These are phyloP conservation scores for Chelmon rostratus DNA, from an alignment of 2,797 vertebrate genomes.

Conservation along the genomic window DNA sequence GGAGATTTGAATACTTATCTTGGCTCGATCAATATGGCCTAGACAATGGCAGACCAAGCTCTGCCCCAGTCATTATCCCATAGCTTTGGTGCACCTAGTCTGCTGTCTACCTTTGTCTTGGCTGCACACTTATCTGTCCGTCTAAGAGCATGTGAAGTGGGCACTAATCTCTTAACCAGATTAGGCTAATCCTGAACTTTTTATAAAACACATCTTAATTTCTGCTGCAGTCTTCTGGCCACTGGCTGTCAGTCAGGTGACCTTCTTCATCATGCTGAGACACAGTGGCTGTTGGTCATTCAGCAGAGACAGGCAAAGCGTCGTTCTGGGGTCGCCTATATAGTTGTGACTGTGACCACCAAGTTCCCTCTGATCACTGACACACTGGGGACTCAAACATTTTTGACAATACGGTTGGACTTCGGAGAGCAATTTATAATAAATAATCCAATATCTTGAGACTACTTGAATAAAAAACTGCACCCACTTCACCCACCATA, in stretches of 20 bases:
- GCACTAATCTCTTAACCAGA: constrained; percentile 86
- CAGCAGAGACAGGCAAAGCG: neutral
- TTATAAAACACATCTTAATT: constrained; percentile 78
- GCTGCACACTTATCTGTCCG: constrained; percentile 66
- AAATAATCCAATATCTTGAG: neutral
- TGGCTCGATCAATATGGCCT: neutral
- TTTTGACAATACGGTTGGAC: neutral
- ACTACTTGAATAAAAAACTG: neutral
- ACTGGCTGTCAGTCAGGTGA: constrained; percentile 18
- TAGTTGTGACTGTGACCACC: neutral
- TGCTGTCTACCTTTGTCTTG: constrained; percentile 59
- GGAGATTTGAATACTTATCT: too few relatives aligned
- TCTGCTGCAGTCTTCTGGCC: constrained; percentile 36
- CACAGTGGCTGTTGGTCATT: neutral
- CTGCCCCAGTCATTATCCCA: constrained; percentile 12
- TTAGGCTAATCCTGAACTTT: constrained; percentile 86
- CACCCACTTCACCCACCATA: neutral
- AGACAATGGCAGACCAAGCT: constrained; percentile 16
- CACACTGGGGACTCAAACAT: neutral
- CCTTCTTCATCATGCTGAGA: constrained; percentile 7
- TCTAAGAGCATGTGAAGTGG: constrained; percentile 77
- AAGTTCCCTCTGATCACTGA: neutral
- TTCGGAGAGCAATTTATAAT: neutral
- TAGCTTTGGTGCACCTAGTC: constrained; percentile 11
- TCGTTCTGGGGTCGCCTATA: neutral